Evolutionary conservation across 2,113 vertebrate species (phyloP).

Genomic region (Arothron firmamentum): DNA sequence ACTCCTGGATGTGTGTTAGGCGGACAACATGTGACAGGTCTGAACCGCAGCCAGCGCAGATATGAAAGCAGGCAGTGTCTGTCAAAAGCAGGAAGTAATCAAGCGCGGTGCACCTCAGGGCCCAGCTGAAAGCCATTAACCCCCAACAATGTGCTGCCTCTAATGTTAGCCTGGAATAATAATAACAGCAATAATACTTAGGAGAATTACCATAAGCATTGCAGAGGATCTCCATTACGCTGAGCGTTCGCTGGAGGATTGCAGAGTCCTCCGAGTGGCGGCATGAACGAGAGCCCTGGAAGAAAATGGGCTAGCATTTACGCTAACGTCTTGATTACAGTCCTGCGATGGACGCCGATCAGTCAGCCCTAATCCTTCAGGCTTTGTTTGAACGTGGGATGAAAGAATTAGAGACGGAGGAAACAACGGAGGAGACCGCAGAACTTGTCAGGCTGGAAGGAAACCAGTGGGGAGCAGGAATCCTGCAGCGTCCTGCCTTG

Average conservation of each 20-base stretch:
- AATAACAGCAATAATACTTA: slow-evolving; percentile 75
- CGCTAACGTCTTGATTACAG: slow-evolving; percentile 40
- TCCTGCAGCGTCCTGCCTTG: no score
- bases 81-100: slow-evolving; percentile 90
- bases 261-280: not conserved
- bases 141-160: slow-evolving; percentile 87
- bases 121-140: slow-evolving; percentile 95
- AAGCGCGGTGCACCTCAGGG: slow-evolving; percentile 61
- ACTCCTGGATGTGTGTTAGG: slow-evolving; percentile 76
- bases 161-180: slow-evolving; percentile 80
- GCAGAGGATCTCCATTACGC: slow-evolving; percentile 82
- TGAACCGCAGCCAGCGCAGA: slow-evolving; percentile 81
- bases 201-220: slow-evolving; percentile 82
- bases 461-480: no score
- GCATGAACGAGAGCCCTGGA: slow-evolving; percentile 39
- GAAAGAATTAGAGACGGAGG: slow-evolving; percentile 26
- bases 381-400: slow-evolving; percentile 10
- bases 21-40: slow-evolving; percentile 80
- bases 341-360: slow-evolving; percentile 21
- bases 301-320: slow-evolving; percentile 39
- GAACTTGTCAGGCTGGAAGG: not conserved
- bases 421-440: slow-evolving; percentile 14
- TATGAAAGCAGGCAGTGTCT: slow-evolving; percentile 88
- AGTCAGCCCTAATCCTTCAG: slow-evolving; percentile 35
- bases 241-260: slow-evolving; percentile 22